Evolutionary conservation across 2,888 invertebrate genomes (phyloP).

Genomic region (Cerastoderma edule): DNA sequence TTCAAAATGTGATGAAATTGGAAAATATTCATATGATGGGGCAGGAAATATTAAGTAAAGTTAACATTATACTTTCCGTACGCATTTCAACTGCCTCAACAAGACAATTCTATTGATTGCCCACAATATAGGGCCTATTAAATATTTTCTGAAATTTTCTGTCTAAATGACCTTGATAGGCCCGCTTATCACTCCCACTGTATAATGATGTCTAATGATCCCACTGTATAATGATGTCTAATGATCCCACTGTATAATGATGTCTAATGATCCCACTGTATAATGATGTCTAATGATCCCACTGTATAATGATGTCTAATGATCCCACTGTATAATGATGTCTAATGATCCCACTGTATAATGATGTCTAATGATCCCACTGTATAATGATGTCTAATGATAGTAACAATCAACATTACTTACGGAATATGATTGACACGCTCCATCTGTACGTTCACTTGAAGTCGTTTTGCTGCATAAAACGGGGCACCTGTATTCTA

Average conservation of each 20-base stretch:
- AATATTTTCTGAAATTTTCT: no score
- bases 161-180: no score
- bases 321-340: not conserved
- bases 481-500: constrained; percentile 80
- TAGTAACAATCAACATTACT: constrained; percentile 25
- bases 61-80: no score
- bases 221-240: no score
- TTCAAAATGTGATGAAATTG: no score
- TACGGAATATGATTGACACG: constrained; percentile 68
- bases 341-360: not conserved
- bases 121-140: no score
- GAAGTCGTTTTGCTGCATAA: constrained; percentile 78
- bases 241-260: not conserved
- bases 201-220: no score
- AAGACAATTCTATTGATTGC: no score
- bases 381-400: not conserved
- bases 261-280: not conserved
- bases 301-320: not conserved
- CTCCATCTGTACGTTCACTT: constrained; percentile 76
- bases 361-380: not conserved
- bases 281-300: not conserved
- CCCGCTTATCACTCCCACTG: no score
- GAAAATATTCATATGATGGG: no score
- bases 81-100: no score
- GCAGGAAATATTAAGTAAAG: no score